A percentile compares a stretch with the other conserved stretches of the same genome.
phyloP scores from a whole-genome alignment of 2,888 invertebrate genomes.

The Phalera bucephala region DNA sequence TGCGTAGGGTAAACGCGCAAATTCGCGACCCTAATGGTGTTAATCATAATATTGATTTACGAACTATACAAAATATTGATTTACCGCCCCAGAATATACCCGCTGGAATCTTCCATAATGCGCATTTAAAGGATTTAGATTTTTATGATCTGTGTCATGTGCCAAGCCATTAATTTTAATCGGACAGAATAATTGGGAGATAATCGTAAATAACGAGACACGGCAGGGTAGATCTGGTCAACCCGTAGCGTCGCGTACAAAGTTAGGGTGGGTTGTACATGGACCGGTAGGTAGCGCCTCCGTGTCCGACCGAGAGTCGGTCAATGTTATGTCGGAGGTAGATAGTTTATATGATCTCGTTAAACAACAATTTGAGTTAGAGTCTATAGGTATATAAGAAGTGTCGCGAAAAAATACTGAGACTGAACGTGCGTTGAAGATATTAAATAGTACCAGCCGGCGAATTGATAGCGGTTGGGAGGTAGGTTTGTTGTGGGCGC shows the following conservation, averaged over 20 bases:
- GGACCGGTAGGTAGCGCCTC: not conserved
- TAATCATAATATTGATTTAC: too few species aligned
- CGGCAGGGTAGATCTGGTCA: not conserved
- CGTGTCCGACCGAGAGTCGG: not conserved
- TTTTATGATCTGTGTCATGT: too few species aligned
- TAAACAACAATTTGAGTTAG: conserved; percentile 8
- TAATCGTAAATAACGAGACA: not conserved
- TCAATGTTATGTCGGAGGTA: not conserved
- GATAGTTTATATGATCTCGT: conserved; percentile 1
- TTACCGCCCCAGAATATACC: too few species aligned
- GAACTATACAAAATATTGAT: too few species aligned
- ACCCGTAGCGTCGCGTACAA: conserved; percentile 5
- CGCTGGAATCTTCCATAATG: too few species aligned
- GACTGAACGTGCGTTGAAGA: not conserved
- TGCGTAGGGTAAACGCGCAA: too few species aligned
- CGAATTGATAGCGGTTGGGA: not conserved
- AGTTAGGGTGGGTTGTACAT: conserved; percentile 7
- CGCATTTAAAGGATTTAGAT: too few species aligned
- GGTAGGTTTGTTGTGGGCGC: conserved; percentile 1
- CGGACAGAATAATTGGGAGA: conserved; percentile 7
- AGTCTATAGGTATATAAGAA: not conserved
- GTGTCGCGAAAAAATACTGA: not conserved
- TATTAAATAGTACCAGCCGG: not conserved
- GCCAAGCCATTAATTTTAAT: conserved; percentile 2
- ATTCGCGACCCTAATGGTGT: too few species aligned